These are phyloP conservation scores for Phortica okadai DNA, from an alignment of 2,888 invertebrate species.

Conservation along the genomic window DNA sequence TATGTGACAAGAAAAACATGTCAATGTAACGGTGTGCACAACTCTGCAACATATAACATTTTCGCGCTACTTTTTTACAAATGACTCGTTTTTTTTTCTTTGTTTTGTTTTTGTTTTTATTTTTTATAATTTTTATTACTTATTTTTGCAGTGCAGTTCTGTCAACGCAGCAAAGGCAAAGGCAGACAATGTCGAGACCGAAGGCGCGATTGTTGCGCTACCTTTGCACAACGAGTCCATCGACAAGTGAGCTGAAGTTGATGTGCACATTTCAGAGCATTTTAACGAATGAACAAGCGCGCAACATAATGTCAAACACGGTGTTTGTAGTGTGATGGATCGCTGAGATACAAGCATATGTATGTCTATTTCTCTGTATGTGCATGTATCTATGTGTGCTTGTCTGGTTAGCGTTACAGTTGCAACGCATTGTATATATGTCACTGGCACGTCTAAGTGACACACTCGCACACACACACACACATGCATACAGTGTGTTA, in stretches of 20 bases:
- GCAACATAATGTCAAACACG: neutral
- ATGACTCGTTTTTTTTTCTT: conserved; percentile 12
- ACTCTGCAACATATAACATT: neutral
- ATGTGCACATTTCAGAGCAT: neutral
- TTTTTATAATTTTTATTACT: neutral
- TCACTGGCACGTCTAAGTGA: conserved; percentile 70
- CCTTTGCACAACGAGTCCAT: neutral
- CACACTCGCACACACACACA: conserved; percentile 39
- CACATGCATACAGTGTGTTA: neutral
- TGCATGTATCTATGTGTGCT: neutral
- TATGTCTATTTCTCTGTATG: neutral
- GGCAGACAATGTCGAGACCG: conserved; percentile 1
- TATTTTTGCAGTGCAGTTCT: conserved; percentile 35
- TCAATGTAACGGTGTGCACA: conserved; percentile 6
- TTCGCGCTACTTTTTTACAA: neutral
- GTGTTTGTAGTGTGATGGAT: neutral
- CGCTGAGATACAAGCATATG: neutral
- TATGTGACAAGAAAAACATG: conserved; percentile 14
- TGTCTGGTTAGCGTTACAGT: neutral
- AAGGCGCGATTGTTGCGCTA: neutral
- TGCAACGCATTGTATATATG: conserved; percentile 55
- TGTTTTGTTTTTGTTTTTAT: conserved; percentile 24
- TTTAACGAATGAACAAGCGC: neutral
- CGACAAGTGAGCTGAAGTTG: neutral
- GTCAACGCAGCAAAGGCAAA: conserved; percentile 34